Evolutionary conservation across 2,113 vertebrate genomes (phyloP).

Genomic region (Hippopotamus amphibius): DNA sequence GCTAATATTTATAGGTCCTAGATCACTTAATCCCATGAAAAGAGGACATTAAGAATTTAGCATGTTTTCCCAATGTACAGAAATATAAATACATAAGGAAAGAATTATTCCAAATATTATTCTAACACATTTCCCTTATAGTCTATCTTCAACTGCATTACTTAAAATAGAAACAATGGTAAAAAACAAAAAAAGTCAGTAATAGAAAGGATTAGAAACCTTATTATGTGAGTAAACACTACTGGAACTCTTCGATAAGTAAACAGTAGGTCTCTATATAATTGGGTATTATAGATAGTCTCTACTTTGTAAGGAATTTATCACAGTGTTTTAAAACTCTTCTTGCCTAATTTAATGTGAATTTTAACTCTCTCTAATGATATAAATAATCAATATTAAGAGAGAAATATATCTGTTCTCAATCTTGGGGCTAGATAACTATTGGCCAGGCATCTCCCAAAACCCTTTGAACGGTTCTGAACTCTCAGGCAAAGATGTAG

Average conservation of each 20-base stretch:
- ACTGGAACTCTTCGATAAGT: neutral
- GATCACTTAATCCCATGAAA: neutral
- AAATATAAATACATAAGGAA: conserved; percentile 43
- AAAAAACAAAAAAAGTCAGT: neutral
- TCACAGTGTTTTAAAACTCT: neutral
- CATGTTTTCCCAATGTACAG: neutral
- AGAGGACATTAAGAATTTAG: neutral
- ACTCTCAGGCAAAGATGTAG: neutral
- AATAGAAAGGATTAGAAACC: neutral
- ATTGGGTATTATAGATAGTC: neutral
- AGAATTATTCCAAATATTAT: neutral
- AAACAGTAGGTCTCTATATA: neutral
- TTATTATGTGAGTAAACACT: neutral
- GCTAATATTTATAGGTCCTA: neutral
- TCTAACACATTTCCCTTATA: conserved; percentile 28
- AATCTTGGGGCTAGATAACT: neutral
- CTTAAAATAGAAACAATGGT: conserved; percentile 36
- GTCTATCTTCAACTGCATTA: conserved; percentile 62
- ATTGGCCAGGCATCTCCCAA: neutral
- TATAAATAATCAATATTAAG: neutral
- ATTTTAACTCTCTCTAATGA: neutral
- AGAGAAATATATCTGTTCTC: neutral
- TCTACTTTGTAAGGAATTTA: neutral
- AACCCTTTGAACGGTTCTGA: neutral
- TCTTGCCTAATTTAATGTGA: neutral